Conservation (phyloP, 2,888 invertebrate genomes). For the Tricholauxania praeusta region DNA sequence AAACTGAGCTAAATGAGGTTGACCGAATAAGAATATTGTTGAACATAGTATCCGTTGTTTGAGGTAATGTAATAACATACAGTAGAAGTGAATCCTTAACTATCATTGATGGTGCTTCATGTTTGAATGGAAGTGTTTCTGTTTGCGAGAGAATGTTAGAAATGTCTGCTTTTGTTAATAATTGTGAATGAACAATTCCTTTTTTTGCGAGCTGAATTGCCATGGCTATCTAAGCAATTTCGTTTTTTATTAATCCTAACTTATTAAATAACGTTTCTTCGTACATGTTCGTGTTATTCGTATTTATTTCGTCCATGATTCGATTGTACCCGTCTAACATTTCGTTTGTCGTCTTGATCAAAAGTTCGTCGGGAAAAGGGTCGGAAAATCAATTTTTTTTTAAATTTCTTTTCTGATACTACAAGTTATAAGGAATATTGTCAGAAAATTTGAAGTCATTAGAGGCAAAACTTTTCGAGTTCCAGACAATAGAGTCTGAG, state of each 20-base stretch:
- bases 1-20: constrained; percentile 37
- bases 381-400: too few species aligned
- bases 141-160: constrained; percentile 44
- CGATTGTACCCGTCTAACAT: constrained; percentile 7
- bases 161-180: constrained; percentile 44
- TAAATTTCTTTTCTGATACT: too few species aligned
- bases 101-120: constrained; percentile 45
- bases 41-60: constrained; percentile 39
- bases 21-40: constrained; percentile 42
- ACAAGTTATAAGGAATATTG: too few species aligned
- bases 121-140: constrained; percentile 44
- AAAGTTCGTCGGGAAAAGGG: too few species aligned
- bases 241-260: constrained; percentile 20
- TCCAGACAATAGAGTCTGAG: too few species aligned
- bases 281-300: constrained; percentile 11
- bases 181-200: constrained; percentile 42
- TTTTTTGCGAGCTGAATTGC: constrained; percentile 32
- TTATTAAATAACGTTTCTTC: constrained; percentile 22
- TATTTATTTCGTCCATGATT: constrained; percentile 16
- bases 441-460: too few species aligned
- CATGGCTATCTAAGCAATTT: constrained; percentile 14
- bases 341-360: constrained; percentile 20
- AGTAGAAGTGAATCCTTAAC: constrained; percentile 41
- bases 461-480: too few species aligned
- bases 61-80: constrained; percentile 43